Evolutionary conservation across 2,888 invertebrate species (phyloP).

Genomic region (Melanophora roralis): DNA sequence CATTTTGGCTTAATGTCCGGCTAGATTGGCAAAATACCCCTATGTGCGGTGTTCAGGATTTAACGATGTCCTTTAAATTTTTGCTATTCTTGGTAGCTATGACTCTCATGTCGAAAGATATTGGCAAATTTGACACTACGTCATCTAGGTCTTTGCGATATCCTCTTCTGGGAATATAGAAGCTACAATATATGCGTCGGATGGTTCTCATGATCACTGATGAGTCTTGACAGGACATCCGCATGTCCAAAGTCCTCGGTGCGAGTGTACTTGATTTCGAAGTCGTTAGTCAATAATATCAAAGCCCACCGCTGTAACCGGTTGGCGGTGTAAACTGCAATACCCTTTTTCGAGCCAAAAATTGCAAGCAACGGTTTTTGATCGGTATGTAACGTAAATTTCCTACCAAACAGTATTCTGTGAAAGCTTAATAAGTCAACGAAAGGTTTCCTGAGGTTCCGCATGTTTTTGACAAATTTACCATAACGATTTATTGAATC

Average conservation of each 20-base stretch:
- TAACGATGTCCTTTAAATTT: too few species aligned
- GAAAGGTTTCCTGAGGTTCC: slow-evolving; percentile 24
- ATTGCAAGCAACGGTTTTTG: slow-evolving; percentile 74
- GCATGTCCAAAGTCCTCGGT: slow-evolving; percentile 60
- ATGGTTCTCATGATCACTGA: slow-evolving; percentile 38
- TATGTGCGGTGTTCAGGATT: too few species aligned
- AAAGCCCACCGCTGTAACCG: slow-evolving; percentile 46
- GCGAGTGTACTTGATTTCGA: slow-evolving; percentile 58
- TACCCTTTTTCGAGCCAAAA: slow-evolving; percentile 68
- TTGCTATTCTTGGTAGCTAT: neutral
- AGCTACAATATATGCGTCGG: slow-evolving; percentile 35
- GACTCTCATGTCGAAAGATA: slow-evolving; percentile 3
- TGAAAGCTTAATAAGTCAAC: slow-evolving; percentile 53
- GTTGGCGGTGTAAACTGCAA: slow-evolving; percentile 61
- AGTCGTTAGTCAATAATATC: slow-evolving; percentile 54
- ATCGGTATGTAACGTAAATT: slow-evolving; percentile 68
- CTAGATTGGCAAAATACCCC: too few species aligned
- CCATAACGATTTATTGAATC: slow-evolving; percentile 52
- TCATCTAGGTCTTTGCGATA: neutral
- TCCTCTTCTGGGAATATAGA: slow-evolving; percentile 3
- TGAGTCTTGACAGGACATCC: slow-evolving; percentile 60
- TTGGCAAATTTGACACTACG: slow-evolving; percentile 1
- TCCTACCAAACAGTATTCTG: slow-evolving; percentile 44
- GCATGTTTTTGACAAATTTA: slow-evolving; percentile 45
- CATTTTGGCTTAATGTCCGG: too few species aligned